phyloP scores from a whole-genome alignment of 2,113 vertebrate species.

The Forbesichthys agassizii region DNA sequence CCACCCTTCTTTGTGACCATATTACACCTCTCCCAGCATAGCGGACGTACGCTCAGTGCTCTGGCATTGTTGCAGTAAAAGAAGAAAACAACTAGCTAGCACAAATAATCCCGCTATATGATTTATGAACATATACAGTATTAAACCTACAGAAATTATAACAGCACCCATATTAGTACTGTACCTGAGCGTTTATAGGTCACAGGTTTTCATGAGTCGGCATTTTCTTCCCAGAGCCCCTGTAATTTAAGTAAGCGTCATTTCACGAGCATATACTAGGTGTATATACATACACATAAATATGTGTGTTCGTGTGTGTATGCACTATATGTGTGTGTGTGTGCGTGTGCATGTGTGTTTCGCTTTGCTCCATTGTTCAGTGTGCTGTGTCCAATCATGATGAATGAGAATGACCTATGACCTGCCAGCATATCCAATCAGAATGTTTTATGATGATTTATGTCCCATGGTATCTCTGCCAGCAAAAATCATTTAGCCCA shows the following conservation, averaged over 20 bases:
- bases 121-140: neutral
- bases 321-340: neutral
- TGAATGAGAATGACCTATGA: slow-evolving; percentile 45
- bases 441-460: slow-evolving; percentile 27
- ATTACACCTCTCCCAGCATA: too few species aligned
- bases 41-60: too few species aligned
- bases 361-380: slow-evolving; percentile 27
- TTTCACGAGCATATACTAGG: too few species aligned
- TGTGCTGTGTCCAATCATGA: slow-evolving; percentile 32
- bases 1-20: too few species aligned
- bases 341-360: slow-evolving; percentile 6
- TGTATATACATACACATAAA: slow-evolving; percentile 2
- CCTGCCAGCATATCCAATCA: slow-evolving; percentile 8
- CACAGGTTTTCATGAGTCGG: slow-evolving; percentile 25
- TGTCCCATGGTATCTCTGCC: slow-evolving; percentile 32
- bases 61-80: neutral
- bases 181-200: slow-evolving; percentile 5
- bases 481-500: slow-evolving; percentile 30
- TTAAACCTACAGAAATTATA: neutral
- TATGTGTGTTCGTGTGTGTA: slow-evolving; percentile 6
- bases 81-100: slow-evolving; percentile 9
- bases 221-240: slow-evolving; percentile 24
- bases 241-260: slow-evolving; percentile 7
- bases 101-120: neutral
- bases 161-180: neutral